A percentile compares a stretch with the other conserved stretches of the same genome.
phyloP scores from a whole-genome alignment of 2,113 vertebrate species.

The Eonycteris spelaea region DNA sequence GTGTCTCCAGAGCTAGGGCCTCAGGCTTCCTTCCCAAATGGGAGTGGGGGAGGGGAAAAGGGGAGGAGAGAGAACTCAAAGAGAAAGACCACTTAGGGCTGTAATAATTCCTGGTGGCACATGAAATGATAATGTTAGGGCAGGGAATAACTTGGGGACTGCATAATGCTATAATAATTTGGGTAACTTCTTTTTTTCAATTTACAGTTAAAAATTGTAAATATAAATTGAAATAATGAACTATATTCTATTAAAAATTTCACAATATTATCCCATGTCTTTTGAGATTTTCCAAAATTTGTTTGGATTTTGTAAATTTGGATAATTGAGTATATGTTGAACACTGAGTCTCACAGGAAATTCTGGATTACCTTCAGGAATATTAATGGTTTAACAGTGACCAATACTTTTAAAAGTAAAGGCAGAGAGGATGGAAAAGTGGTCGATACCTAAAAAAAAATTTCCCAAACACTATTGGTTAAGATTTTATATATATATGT shows the following conservation, averaged over 20 bases:
- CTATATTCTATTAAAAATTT: neutral
- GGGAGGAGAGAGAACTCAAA: neutral
- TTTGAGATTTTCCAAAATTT: neutral
- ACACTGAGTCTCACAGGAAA: neutral
- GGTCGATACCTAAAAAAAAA: neutral
- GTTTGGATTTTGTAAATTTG: neutral
- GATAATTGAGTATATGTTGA: neutral
- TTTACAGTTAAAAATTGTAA: constrained; percentile 14
- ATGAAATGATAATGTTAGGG: neutral
- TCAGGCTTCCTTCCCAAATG: constrained; percentile 51
- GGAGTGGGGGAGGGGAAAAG: neutral
- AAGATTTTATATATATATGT: neutral
- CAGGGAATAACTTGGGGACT: neutral
- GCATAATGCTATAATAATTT: neutral
- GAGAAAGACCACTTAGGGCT: neutral
- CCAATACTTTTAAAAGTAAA: constrained; percentile 18
- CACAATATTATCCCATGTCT: constrained; percentile 4
- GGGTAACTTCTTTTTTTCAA: constrained; percentile 19
- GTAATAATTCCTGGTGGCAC: neutral
- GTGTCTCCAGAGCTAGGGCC: constrained; percentile 31
- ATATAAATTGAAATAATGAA: constrained; percentile 25
- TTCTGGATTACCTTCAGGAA: neutral
- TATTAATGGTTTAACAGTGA: constrained; percentile 17
- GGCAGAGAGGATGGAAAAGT: neutral
- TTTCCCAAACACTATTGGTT: neutral